phyloP scores from a whole-genome alignment of 2,113 vertebrate genomes.

The Thalassoma bifasciatum region DNA sequence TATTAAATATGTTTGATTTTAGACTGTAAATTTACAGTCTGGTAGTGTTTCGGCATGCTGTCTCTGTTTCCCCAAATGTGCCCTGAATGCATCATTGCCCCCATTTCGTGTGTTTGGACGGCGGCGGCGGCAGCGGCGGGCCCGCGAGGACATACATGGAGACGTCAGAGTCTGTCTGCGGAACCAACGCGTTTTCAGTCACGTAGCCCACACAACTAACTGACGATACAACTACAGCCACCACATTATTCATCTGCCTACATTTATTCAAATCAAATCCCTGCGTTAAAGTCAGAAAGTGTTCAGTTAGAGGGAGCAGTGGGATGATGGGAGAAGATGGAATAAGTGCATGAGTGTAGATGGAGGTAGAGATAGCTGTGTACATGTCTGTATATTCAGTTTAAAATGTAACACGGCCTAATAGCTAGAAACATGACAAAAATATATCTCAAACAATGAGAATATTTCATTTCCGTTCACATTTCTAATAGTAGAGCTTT shows the following conservation, averaged over 20 bases:
- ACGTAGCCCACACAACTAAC: constrained; percentile 11
- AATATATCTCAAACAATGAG: too few species aligned
- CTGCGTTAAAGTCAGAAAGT: not conserved
- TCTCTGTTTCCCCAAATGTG: constrained; percentile 9
- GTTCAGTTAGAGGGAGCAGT: too few species aligned
- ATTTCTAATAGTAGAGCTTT: too few species aligned
- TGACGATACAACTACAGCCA: constrained; percentile 15
- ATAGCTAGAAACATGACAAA: too few species aligned
- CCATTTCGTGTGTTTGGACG: constrained; percentile 39
- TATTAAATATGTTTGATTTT: too few species aligned
- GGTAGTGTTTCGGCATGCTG: not conserved
- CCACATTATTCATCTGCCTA: not conserved
- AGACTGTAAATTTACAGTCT: not conserved
- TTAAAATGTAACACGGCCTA: too few species aligned
- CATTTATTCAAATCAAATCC: not conserved
- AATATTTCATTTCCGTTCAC: too few species aligned
- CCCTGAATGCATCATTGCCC: constrained; percentile 58
- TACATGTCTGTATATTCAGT: too few species aligned
- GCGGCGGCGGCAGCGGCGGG: constrained; percentile 35
- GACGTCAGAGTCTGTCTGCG: constrained; percentile 41
- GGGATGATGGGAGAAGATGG: constrained; percentile 3
- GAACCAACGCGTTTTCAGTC: constrained; percentile 30
- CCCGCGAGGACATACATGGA: too few species aligned
- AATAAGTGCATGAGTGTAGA: constrained; percentile 4
- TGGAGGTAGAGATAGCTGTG: too few species aligned